Conservation (phyloP, 2,113 vertebrate genomes). For the Cryptomyrus ogoouensis region DNA sequence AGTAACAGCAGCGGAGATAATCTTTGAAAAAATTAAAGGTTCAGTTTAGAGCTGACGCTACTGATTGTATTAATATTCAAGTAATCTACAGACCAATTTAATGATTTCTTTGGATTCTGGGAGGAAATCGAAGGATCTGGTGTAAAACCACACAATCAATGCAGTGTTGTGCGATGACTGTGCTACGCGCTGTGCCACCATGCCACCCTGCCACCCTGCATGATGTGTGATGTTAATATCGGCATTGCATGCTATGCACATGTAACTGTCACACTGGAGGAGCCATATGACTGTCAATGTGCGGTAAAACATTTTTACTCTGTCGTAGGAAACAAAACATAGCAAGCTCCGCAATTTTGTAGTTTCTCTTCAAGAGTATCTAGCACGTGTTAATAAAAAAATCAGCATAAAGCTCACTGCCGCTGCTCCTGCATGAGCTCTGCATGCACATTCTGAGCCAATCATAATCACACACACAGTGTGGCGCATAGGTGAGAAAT, state of each 20-base stretch:
- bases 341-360: neutral
- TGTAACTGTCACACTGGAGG: neutral
- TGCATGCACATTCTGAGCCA: neutral
- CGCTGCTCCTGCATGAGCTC: neutral
- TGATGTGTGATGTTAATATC: neutral
- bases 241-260: neutral
- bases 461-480: neutral
- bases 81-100: neutral
- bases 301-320: neutral
- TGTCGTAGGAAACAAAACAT: neutral
- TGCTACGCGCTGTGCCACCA: neutral
- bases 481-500: neutral
- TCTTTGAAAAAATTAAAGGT: neutral
- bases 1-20: neutral
- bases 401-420: neutral
- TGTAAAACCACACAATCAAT: neutral
- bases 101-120: neutral
- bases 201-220: neutral
- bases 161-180: neutral
- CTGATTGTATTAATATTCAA: neutral
- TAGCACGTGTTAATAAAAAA: neutral
- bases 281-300: neutral
- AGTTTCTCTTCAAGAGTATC: neutral
- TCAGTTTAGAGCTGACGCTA: neutral
- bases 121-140: neutral